Evolutionary conservation across 2,797 vertebrate genomes (phyloP).

Genomic region (Adelosebastes latens): DNA sequence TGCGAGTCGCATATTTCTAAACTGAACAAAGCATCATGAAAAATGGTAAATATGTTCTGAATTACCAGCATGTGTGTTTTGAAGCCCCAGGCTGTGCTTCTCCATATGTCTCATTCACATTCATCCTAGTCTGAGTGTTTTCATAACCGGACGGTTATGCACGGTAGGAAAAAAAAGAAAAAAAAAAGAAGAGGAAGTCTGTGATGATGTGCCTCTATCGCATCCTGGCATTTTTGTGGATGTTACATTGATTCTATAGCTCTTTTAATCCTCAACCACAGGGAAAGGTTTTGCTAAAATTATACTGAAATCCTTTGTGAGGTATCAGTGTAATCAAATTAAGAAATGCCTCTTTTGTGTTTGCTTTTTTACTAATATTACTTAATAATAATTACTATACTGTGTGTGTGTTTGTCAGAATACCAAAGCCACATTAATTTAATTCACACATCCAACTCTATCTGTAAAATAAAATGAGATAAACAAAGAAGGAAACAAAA

Average conservation of each 20-base stretch:
- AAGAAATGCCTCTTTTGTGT: neutral
- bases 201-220: neutral
- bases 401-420: neutral
- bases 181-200: neutral
- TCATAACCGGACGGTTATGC: slow-evolving; percentile 67
- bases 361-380: slow-evolving; percentile 4
- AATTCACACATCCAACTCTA: neutral
- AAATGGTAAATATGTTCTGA: slow-evolving; percentile 81
- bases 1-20: slow-evolving; percentile 63
- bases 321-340: neutral
- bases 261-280: neutral
- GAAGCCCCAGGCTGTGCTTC: slow-evolving; percentile 71
- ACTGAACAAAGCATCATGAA: slow-evolving; percentile 74
- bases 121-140: slow-evolving; percentile 70
- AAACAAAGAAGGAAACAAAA: neutral
- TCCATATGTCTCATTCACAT: slow-evolving; percentile 79
- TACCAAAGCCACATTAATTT: neutral
- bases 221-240: neutral
- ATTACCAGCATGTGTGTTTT: slow-evolving; percentile 80
- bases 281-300: slow-evolving; percentile 10
- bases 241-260: neutral
- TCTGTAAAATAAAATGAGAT: slow-evolving; percentile 2
- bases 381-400: neutral
- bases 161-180: neutral
- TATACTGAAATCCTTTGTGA: neutral